Percentiles rank a stretch among this genome's conserved stretches.
phyloP scores from a whole-genome alignment of 2,888 invertebrate species.

The Cataglyphis altisquamis region DNA sequence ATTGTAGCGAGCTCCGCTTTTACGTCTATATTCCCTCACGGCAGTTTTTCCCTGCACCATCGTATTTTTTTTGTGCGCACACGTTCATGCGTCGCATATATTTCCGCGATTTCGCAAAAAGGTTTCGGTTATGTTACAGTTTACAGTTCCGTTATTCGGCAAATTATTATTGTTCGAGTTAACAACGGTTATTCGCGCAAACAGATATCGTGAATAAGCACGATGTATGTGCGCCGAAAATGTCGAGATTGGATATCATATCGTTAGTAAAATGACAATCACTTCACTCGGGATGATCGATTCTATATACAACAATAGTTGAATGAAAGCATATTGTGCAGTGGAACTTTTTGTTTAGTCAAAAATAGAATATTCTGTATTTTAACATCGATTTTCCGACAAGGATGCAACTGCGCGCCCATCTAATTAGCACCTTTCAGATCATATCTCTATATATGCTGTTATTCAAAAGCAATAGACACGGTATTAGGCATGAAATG shows the following conservation, averaged over 20 bases:
- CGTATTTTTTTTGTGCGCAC: conserved; percentile 21
- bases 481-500: conserved; percentile 34
- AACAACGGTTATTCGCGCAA: conserved; percentile 5
- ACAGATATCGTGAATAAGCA: conserved; percentile 1
- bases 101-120: conserved; percentile 33
- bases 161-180: conserved; percentile 35
- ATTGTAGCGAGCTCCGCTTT: conserved; percentile 1
- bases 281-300: neutral
- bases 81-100: conserved; percentile 28
- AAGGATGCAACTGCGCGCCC: neutral
- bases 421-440: conserved; percentile 31
- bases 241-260: neutral
- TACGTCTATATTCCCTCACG: conserved; percentile 2
- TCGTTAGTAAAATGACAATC: neutral
- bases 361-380: neutral
- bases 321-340: too few relatives aligned
- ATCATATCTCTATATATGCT: neutral
- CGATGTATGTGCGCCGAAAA: neutral
- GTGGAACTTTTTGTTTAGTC: neutral
- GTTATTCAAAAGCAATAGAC: conserved; percentile 21
- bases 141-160: conserved; percentile 20
- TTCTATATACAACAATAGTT: neutral
- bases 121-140: conserved; percentile 10
- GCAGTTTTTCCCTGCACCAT: neutral
- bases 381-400: neutral